Conservation (phyloP, 2,888 invertebrate genomes). For the Neoaliturus tenellus region DNA sequence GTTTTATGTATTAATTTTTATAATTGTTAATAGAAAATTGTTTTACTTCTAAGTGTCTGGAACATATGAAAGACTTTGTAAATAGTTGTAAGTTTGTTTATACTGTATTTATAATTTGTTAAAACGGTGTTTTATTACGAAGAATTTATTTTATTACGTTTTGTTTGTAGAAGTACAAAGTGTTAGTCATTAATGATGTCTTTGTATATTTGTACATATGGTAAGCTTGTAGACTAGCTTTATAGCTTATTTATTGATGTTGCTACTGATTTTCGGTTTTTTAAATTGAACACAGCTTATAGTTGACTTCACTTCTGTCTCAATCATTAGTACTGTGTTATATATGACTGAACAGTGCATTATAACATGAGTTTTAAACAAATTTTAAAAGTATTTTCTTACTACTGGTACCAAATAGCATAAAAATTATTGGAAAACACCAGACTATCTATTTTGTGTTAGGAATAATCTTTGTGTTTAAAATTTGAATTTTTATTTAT, state of each 20-base stretch:
- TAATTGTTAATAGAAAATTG: conserved; percentile 22
- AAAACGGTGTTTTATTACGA: conserved; percentile 25
- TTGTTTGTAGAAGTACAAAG: conserved; percentile 51
- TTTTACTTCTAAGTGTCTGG: conserved; percentile 7
- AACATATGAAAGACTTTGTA: conserved; percentile 41
- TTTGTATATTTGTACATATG: conserved; percentile 43
- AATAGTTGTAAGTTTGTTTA: conserved; percentile 56
- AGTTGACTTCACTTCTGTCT: not conserved
- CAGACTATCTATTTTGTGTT: not conserved
- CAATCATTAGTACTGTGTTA: not conserved
- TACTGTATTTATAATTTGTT: conserved; percentile 57
- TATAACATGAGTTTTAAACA: no score
- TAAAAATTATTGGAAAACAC: not conserved
- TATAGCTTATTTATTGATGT: conserved; percentile 52
- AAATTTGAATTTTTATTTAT: not conserved
- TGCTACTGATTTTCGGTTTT: conserved; percentile 12
- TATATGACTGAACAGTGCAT: not conserved
- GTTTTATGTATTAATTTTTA: conserved; percentile 22
- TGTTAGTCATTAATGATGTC: conserved; percentile 37
- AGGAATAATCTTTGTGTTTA: not conserved
- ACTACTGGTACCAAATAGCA: not conserved
- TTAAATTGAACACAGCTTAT: conserved; percentile 17
- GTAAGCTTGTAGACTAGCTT: conserved; percentile 47
- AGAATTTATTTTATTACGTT: conserved; percentile 54
- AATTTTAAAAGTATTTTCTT: not conserved